Evolutionary conservation across 2,797 vertebrate species (phyloP).

Genomic region (Neoniphon sammara): DNA sequence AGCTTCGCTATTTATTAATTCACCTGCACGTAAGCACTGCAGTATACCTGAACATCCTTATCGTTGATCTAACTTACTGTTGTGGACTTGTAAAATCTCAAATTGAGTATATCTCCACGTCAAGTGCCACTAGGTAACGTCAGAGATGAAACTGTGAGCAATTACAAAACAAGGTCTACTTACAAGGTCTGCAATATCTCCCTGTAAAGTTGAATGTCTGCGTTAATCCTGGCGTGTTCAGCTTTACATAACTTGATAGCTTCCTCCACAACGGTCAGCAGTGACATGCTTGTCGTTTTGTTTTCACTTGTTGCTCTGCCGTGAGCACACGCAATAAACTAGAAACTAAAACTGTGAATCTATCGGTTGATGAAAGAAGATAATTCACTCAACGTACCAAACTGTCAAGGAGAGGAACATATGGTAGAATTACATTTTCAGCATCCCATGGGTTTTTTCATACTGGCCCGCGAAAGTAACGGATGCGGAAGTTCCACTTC

Average conservation of each 20-base stretch:
- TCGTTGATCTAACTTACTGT: no score
- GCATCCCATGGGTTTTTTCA: background rate
- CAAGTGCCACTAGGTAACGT: background rate
- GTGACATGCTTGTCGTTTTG: constrained; percentile 64
- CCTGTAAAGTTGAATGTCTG: constrained; percentile 63
- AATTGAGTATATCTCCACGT: no score
- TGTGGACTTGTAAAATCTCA: no score
- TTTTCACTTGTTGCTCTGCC: background rate
- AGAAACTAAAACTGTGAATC: background rate
- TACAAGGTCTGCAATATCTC: constrained; percentile 75
- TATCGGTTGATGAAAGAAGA: background rate
- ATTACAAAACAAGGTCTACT: constrained; percentile 53
- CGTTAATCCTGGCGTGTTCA: constrained; percentile 74
- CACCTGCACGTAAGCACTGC: no score
- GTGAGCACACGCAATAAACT: background rate
- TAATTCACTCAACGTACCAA: background rate
- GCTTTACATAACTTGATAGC: constrained; percentile 66
- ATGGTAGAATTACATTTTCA: background rate
- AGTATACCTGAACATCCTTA: no score
- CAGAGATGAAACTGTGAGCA: background rate
- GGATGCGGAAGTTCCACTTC: constrained; percentile 68
- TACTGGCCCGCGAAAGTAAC: constrained; percentile 55
- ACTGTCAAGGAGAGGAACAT: background rate
- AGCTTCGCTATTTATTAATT: no score
- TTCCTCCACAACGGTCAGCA: constrained; percentile 65